These are phyloP conservation scores for Apodemus agrarius DNA, from an alignment of 2,797 vertebrate genomes.

Conservation along the genomic window DNA sequence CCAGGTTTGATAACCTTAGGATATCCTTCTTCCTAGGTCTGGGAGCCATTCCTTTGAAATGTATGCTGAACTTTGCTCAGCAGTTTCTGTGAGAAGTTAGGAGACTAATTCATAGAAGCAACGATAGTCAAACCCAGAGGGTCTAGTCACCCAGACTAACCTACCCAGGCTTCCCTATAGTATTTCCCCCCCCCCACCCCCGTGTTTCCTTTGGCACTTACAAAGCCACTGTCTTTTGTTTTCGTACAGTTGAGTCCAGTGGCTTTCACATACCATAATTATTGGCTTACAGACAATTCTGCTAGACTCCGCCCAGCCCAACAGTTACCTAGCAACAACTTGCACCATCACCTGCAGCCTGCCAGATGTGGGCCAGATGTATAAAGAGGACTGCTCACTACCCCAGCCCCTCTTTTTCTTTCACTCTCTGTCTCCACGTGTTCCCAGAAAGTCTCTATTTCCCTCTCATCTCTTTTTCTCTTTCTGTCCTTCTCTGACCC, in stretches of 20 bases:
- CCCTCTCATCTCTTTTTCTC: too few relatives aligned
- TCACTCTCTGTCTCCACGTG: neutral
- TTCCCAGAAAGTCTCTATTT: neutral
- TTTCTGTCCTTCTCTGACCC: neutral
- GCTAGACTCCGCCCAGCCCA: neutral
- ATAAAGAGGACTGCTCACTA: neutral
- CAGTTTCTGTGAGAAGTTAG: neutral
- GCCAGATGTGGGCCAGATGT: neutral
- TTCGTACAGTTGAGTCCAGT: neutral
- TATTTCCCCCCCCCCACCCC: neutral
- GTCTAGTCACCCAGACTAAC: neutral
- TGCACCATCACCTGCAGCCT: neutral
- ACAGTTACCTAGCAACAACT: neutral
- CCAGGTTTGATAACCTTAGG: neutral
- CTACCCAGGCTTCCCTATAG: rapidly evolving
- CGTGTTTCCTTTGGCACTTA: neutral
- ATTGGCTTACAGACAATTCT: neutral
- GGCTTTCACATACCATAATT: neutral
- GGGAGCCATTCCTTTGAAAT: neutral
- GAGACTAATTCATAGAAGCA: neutral
- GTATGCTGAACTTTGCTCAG: neutral
- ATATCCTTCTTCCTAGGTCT: neutral
- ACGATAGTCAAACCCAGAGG: neutral
- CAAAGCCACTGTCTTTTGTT: neutral
- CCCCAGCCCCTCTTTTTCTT: neutral